Evolutionary conservation across 2,113 vertebrate genomes (phyloP), one percentile per base, ranked within the genome.

Genomic region (Prunella himalayana): DNA sequence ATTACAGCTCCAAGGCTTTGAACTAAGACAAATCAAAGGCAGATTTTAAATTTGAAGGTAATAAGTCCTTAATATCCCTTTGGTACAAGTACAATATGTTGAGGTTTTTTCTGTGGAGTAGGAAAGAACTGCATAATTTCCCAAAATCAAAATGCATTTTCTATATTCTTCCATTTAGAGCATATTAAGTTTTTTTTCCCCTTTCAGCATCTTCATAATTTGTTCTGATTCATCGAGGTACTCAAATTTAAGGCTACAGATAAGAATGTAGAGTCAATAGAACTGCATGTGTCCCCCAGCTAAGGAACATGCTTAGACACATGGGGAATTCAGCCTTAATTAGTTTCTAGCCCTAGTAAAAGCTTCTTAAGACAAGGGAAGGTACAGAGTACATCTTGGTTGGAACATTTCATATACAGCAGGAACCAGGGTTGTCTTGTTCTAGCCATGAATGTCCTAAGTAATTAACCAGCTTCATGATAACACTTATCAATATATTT

Each of bases 21-120:
- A 77, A 84, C 31, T 47, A 77, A 90, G 56, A 68, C 79, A 92
- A 93, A 66, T 72, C 82, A 92, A 91, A 91, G 11, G 27, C 33
- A 87, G 59, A 75, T 86, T 83, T 92, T 78, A 88, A 83, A 84
- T 76, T 68, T 61, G 24, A 93, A 94, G 88, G 64, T 53, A 81
- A 2, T 44, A 69, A 69, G 30, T 69, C 27, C 45, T 85, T 76
- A 93, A 54, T 80, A 92, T 77, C 47, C 33, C 33, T 80, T 79
- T 87, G 39, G 53, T 68, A 79, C 70, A 84, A 92, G 35, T 54
- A 7, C 44, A 69, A 44, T 64, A 79, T 31, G 25, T 42, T 80
- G 82, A 24, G 12, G 3, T 0, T 60, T 87, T 86, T 89, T 53
- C 86, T 73, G 27, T 6, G 1, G 30, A 73, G 28, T 56, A 42